These are phyloP conservation scores for Pagetopsis macropterus DNA, from an alignment of 2,797 vertebrate genomes.

Conservation along the genomic window DNA sequence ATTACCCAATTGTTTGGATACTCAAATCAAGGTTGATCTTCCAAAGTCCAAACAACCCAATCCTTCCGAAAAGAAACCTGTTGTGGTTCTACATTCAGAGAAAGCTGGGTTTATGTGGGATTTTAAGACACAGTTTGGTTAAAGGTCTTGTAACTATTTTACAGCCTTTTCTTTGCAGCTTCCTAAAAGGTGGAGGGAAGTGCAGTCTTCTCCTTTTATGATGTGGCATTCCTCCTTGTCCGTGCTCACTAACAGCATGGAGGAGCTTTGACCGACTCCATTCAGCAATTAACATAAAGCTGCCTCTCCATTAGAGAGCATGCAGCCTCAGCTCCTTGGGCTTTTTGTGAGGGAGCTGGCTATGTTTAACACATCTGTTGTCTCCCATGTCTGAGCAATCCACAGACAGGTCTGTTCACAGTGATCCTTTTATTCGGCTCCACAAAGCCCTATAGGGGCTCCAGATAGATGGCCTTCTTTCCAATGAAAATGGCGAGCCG, in stretches of 20 bases:
- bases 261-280: slow-evolving; percentile 63
- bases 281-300: slow-evolving; percentile 80
- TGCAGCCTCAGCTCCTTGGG: slow-evolving; percentile 38
- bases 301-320: slow-evolving; percentile 64
- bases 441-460: slow-evolving; percentile 81
- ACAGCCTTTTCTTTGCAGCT: slow-evolving; percentile 42
- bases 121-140: slow-evolving; percentile 35
- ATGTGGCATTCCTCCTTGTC: slow-evolving; percentile 48
- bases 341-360: slow-evolving; percentile 55
- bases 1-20: neutral
- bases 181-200: slow-evolving; percentile 53
- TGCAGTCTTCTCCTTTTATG: slow-evolving; percentile 53
- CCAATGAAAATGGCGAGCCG: slow-evolving; percentile 84
- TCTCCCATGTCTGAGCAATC: slow-evolving; percentile 82
- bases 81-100: neutral
- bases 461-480: slow-evolving; percentile 86
- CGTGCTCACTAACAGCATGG: slow-evolving; percentile 39
- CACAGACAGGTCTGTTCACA: slow-evolving; percentile 84
- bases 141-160: slow-evolving; percentile 44
- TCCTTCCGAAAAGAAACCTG: slow-evolving; percentile 3
- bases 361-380: slow-evolving; percentile 88
- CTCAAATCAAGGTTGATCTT: neutral
- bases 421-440: slow-evolving; percentile 81
- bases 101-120: slow-evolving; percentile 10
- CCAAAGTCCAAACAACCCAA: neutral